phyloP scores from a whole-genome alignment of 2,113 vertebrate species.

The Symphodus melops region DNA sequence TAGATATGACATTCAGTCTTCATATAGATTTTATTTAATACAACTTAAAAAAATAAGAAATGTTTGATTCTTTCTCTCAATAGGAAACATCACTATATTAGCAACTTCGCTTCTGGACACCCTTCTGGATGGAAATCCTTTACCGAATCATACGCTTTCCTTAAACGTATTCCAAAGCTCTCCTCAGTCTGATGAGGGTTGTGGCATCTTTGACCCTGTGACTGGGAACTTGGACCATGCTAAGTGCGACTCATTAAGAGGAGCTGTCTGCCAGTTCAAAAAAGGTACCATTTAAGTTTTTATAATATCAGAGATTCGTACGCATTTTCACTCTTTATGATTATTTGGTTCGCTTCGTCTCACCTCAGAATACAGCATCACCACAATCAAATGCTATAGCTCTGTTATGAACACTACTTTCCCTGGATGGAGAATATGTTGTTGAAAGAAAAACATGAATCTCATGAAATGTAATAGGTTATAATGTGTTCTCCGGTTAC shows the following conservation, averaged over 20 bases:
- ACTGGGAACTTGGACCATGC: conserved; percentile 16
- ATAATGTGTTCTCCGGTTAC: not conserved
- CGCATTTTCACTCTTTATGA: not conserved
- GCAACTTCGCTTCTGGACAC: conserved; percentile 15
- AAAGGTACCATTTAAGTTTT: conserved; percentile 71
- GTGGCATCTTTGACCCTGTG: conserved; percentile 74
- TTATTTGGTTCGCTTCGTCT: not conserved
- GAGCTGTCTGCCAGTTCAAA: conserved; percentile 78
- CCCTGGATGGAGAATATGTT: not conserved
- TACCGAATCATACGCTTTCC: conserved; percentile 53
- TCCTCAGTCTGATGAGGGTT: conserved; percentile 51
- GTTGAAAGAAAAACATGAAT: no score
- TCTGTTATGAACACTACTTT: not conserved
- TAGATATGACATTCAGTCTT: not conserved
- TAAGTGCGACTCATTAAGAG: conserved; percentile 67
- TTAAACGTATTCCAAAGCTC: conserved; percentile 27
- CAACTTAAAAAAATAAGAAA: not conserved
- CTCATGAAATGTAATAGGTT: no score
- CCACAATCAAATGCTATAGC: no score
- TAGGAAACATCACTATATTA: conserved; percentile 53
- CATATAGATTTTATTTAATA: not conserved
- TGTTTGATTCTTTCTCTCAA: not conserved
- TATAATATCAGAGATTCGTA: not conserved
- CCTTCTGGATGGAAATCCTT: conserved; percentile 18
- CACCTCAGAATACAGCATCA: no score